phyloP scores from a whole-genome alignment of 2,113 vertebrate species.

The Ranitomeya imitator region DNA sequence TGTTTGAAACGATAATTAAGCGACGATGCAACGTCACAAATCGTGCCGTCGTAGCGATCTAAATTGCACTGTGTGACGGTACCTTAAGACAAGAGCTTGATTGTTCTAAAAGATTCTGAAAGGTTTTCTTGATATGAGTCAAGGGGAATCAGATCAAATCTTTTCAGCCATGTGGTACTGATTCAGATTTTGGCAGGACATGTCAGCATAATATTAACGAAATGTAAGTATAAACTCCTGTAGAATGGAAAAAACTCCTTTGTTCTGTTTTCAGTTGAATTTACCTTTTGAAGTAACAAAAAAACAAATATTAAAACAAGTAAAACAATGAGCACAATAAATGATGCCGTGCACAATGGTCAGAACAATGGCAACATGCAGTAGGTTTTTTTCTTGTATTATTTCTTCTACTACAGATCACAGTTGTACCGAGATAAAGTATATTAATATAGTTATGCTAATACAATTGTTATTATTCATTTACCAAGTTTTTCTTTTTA shows the following conservation, averaged over 20 bases:
- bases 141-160: conserved; percentile 42
- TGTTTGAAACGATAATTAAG: no score
- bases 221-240: conserved; percentile 29
- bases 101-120: conserved; percentile 21
- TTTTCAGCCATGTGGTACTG: conserved; percentile 48
- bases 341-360: not conserved
- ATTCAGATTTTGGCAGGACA: conserved; percentile 48
- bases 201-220: conserved; percentile 1
- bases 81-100: conserved; percentile 16
- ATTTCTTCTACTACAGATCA: not conserved
- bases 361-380: not conserved
- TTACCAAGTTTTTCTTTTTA: no score
- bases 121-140: conserved; percentile 50
- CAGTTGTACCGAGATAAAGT: not conserved
- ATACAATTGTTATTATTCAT: no score
- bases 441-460: not conserved
- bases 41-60: no score
- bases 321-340: not conserved
- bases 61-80: no score
- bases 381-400: not conserved
- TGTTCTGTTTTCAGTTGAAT: conserved; percentile 15
- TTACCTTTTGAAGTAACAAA: not conserved
- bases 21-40: no score
- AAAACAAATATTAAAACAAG: not conserved
- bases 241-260: not conserved